These are phyloP conservation scores for Heliconius erato DNA, from an alignment of 2,888 invertebrate species.

Conservation along the genomic window DNA sequence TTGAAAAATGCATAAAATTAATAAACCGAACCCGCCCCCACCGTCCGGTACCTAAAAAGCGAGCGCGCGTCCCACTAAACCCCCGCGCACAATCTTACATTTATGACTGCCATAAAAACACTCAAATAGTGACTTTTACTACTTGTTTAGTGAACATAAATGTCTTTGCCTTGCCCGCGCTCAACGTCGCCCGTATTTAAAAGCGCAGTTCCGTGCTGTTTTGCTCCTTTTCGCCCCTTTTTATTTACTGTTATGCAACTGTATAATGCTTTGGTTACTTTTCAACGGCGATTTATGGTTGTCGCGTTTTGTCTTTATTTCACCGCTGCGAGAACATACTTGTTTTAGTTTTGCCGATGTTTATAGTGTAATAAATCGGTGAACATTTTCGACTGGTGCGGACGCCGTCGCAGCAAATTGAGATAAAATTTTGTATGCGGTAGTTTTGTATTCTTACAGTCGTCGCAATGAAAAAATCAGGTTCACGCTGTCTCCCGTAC, in stretches of 20 bases:
- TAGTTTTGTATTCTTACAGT: constrained; percentile 28
- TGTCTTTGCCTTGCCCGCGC: constrained; percentile 85
- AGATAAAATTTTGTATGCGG: constrained; percentile 43
- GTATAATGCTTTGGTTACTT: constrained; percentile 85
- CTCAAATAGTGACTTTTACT: constrained; percentile 87
- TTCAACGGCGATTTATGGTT: constrained; percentile 81
- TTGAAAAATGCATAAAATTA: constrained; percentile 74
- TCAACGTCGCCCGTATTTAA: constrained; percentile 85
- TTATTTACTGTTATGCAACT: constrained; percentile 85
- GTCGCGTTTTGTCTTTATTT: constrained; percentile 83
- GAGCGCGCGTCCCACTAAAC: constrained; percentile 71
- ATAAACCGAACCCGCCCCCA: constrained; percentile 65
- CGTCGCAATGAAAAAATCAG: too few relatives aligned
- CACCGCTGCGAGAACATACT: constrained; percentile 75
- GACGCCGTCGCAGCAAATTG: constrained; percentile 41
- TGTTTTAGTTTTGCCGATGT: constrained; percentile 71
- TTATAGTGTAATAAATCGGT: constrained; percentile 53
- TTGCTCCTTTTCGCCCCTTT: constrained; percentile 80
- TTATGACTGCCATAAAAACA: constrained; percentile 87
- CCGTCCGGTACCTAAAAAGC: constrained; percentile 52
- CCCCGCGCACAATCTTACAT: constrained; percentile 85
- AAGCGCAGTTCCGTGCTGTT: constrained; percentile 84
- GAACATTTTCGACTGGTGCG: constrained; percentile 46
- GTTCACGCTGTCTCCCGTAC: too few relatives aligned
- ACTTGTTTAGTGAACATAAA: constrained; percentile 87